Base-by-base conservation (phyloP, 2,888 invertebrate genomes). In the Cephalotes varians region DNA sequence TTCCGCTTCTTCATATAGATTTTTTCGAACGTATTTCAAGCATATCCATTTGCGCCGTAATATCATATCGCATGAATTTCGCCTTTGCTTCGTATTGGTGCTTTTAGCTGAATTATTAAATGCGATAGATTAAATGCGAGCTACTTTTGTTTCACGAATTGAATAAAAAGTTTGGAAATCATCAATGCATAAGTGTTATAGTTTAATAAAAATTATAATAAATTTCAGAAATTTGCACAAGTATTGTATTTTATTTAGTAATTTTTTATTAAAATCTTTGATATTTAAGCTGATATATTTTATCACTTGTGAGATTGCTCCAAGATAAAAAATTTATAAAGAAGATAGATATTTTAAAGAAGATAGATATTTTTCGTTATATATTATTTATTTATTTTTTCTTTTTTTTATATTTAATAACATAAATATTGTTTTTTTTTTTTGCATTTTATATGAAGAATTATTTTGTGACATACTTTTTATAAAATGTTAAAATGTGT, bases 1-100 rank as follows among this genome's bases (percentile, higher is more conserved):
- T 80, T 76, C 81, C 82, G 64, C 18, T 73, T 47, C 25, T 73
- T 12, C 34, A 58, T 18, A 10, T 67, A 1, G 4, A 67, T 34
- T 62, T 62, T 74, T 62, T 49, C 47, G n/a, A 21, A 40, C 3
- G 15, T 60, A 37, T 44, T 60, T 73, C 31, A 28, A 73, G 15
- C 40, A n/a, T 56, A 21, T 7, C 40, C 28, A 65, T 28, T n/a
- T 67, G 12, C 65, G 56, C 49, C 9, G 5, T 9, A 15, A 49
- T 47, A 18, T 0, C 21, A 71, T 37, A 54, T 3, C 25, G 18
- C 10, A 3, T n/a, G 7, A 12, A 71, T 56, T 37, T 54, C 18
- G 10, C 69, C 49, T 51, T 71, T 0, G 31, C 7, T n/a, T 69
- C 9, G 12, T 15, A 62, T 62, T 6, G 44, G 21, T 28, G 31